phyloP scores from a whole-genome alignment of 2,113 vertebrate genomes.

The Mus spicilegus region DNA sequence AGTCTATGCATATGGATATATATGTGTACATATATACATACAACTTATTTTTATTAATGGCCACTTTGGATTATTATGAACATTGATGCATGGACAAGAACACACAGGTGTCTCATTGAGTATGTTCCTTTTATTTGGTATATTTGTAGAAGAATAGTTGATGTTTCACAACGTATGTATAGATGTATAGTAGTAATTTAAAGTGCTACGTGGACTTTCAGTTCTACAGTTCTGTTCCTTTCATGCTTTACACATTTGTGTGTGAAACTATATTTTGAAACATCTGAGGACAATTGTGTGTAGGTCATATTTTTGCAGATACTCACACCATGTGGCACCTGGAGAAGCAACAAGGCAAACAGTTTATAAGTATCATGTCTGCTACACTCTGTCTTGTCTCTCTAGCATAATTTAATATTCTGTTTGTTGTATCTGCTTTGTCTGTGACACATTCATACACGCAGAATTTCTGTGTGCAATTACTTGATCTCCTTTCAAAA shows the following conservation, averaged over 20 bases:
- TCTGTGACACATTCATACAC: neutral
- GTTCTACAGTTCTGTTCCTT: neutral
- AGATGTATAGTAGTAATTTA: neutral
- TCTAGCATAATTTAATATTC: too few relatives aligned
- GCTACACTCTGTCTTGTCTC: neutral
- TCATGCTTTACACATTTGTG: neutral
- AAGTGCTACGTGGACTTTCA: neutral
- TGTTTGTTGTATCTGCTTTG: neutral
- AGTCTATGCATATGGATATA: too few relatives aligned
- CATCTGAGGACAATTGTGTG: neutral
- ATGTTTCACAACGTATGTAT: neutral
- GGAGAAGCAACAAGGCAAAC: neutral
- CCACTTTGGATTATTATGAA: neutral
- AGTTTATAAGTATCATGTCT: neutral
- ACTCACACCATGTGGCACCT: neutral
- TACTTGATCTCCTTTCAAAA: neutral
- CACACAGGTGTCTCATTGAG: neutral
- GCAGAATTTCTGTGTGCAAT: neutral
- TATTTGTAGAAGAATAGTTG: neutral
- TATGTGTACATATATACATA: neutral
- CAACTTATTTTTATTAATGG: neutral
- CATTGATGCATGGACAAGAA: neutral
- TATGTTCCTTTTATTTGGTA: neutral
- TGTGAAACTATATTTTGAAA: neutral
- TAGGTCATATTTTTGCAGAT: neutral